Evolutionary conservation across 2,888 invertebrate genomes (phyloP), one percentile per base, ranked within the genome.

Genomic region (Yponomeuta malinellus): DNA sequence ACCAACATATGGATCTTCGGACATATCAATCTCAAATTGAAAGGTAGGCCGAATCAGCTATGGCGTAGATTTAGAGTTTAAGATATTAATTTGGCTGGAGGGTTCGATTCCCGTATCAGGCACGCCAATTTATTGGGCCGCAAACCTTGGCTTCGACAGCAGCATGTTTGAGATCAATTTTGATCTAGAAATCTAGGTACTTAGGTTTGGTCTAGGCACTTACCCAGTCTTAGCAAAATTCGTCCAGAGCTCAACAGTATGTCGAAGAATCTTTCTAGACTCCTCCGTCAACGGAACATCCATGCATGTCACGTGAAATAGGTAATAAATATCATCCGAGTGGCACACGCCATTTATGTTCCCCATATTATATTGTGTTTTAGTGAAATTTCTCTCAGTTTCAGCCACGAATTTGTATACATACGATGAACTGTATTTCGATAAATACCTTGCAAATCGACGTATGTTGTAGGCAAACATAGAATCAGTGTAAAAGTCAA

Each of bases 191-290:
- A 23, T 23, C 0, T n/a, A 33, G 31, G 48, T 23, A 15, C 63
- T 66, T 29, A 15, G 48, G 52, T 12, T 48, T 43, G 43, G 12
- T 65, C 10, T 29, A 12, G 15, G 15, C 15, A 76, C 86, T 83
- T 80, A 92, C 92, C 91, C 89, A 31, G 80, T 81, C 23, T 74
- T 78, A 43, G 91, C 90, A 71, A 92, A 92, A 75, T 86, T 82
- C 1, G 82, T 81, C 92, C 92, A 92, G 63, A 91, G 75, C 52
- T 75, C 74, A 10, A 89, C 86, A 63, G 87, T 76, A 73, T 82
- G 75, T 63, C 83, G 76, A 66, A 90, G 84, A 63, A 86, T 79
- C 1, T 70, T 63, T 75, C 73, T 83, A 9, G 88, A 83, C 74
- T 87, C 81, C 9, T 86, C 81, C 10, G 88, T 83, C 37, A 88